Percentiles rank a stretch among this genome's conserved stretches.
Conservation (phyloP, 2,888 invertebrate genomes). For the Agrypnus murinus region DNA sequence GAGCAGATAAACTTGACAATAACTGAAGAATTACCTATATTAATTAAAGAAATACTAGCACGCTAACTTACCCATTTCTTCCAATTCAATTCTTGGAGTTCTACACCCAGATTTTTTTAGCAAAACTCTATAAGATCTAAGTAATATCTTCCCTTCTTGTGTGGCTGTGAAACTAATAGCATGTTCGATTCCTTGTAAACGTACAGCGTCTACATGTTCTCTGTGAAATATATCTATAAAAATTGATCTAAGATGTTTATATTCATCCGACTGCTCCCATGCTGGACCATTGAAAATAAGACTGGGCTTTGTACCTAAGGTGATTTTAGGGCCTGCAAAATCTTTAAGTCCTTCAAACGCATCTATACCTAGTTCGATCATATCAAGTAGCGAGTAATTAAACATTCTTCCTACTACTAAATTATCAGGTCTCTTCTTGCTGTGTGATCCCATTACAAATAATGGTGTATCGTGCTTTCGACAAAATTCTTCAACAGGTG, state of each 20-base stretch:
- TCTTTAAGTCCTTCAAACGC: slow-evolving; percentile 86
- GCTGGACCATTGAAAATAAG: slow-evolving; percentile 93
- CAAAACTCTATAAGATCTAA: slow-evolving; percentile 86
- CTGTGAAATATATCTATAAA: slow-evolving; percentile 95
- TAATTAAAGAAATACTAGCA: too few relatives aligned
- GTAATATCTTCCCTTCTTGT: slow-evolving; percentile 83
- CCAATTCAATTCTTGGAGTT: slow-evolving; percentile 92
- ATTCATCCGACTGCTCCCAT: slow-evolving; percentile 89
- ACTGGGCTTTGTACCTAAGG: slow-evolving; percentile 89
- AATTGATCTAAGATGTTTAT: slow-evolving; percentile 89
- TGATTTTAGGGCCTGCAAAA: slow-evolving; percentile 81
- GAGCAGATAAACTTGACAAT: too few relatives aligned
- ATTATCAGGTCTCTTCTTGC: slow-evolving; percentile 96
- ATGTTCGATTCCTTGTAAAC: slow-evolving; percentile 95
- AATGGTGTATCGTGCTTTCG: slow-evolving; percentile 91
- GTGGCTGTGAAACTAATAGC: slow-evolving; percentile 91
- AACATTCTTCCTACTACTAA: slow-evolving; percentile 91
- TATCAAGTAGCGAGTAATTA: slow-evolving; percentile 93
- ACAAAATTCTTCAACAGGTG: slow-evolving; percentile 84
- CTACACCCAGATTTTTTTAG: slow-evolving; percentile 94
- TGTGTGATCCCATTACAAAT: slow-evolving; percentile 93
- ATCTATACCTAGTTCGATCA: slow-evolving; percentile 96
- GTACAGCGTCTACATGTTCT: slow-evolving; percentile 85
- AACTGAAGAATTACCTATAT: too few relatives aligned
- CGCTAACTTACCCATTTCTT: slow-evolving; percentile 93